Conservation (phyloP, 30 jellyfish, hydroid and myxozoan genomes). For the Morbakka virulenta region DNA sequence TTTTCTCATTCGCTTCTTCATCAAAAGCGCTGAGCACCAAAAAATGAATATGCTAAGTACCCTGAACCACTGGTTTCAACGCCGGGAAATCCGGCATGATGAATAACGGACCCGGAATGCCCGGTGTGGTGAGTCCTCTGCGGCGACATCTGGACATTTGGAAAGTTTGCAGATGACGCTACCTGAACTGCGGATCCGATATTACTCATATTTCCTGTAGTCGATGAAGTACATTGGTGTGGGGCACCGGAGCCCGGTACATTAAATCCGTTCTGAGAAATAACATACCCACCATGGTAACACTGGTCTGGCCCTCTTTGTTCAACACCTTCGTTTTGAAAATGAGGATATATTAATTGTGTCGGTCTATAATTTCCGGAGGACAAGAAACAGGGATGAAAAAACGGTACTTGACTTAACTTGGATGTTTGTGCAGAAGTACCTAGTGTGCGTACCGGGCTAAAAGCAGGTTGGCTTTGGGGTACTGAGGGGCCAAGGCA, state of each 20-base stretch:
- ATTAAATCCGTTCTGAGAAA: slow-evolving; percentile 59
- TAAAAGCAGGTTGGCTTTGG: slow-evolving; percentile 70
- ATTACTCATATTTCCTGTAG: slow-evolving; percentile 11
- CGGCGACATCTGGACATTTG: slow-evolving; percentile 55
- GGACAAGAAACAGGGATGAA: slow-evolving; percentile 81
- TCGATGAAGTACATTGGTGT: slow-evolving; percentile 40
- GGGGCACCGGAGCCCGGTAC: slow-evolving; percentile 51
- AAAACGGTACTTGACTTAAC: slow-evolving; percentile 63
- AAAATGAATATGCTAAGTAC: slow-evolving; percentile 64
- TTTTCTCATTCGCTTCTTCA: too few species aligned
- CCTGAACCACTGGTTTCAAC: slow-evolving; percentile 57
- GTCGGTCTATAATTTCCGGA: slow-evolving; percentile 57
- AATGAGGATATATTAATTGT: slow-evolving; percentile 64
- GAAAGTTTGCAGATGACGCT: slow-evolving; percentile 41
- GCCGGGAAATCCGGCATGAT: slow-evolving; percentile 40
- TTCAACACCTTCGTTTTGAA: slow-evolving; percentile 33
- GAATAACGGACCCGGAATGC: slow-evolving; percentile 50
- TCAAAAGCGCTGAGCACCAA: too few species aligned
- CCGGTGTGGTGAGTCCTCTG: slow-evolving; percentile 64
- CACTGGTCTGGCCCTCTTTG: slow-evolving; percentile 29
- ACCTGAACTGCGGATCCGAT: slow-evolving; percentile 52
- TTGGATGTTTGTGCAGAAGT: slow-evolving; percentile 66
- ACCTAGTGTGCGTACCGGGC: slow-evolving; percentile 82
- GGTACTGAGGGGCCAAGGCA: slow-evolving; percentile 60
- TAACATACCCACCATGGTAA: slow-evolving; percentile 39